Evolutionary conservation across 2,888 invertebrate species (phyloP), one percentile per base, ranked within the genome.

Genomic region (Orthonevra nobilis): DNA sequence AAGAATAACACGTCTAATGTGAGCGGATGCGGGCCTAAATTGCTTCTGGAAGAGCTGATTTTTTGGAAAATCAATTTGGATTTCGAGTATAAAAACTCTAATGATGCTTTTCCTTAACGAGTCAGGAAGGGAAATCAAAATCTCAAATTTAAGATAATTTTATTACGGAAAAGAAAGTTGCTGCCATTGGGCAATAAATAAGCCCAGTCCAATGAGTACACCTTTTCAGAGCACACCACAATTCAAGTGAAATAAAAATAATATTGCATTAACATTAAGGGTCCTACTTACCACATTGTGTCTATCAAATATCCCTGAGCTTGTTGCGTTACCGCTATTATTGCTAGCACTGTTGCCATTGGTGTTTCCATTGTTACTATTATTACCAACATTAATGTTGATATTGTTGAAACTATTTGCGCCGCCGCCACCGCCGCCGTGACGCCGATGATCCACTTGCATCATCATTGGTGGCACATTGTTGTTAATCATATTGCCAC

Each of bases 231-330:
- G 79, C 81, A 81, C 38, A 83, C 82, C 50, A 50, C 32, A 15
- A 50, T 36, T 46, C 32, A 30, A 20, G n/a, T 5, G 3, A 44
- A 19, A 9, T 5, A 26, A 34, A n/a, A 34, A 4, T 7, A 5
- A 48, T 46, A 1, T 28, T n/a, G n/a, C 1, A 10, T 23, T 1
- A 32, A 20, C 2, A n/a, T n/a, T n/a, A n/a, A n/a, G n/a, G n/a
- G n/a, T n/a, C 19, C 28, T 30, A 74, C 79, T 81, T 69, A 83
- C 83, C 83, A 83, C 82, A 82, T 81, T 83, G 52, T 84, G 85
- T 75, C 86, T 83, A 81, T 86, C 86, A 79, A 84, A 85, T 82
- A 85, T 82, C 81, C 85, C 84, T 83, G 86, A 84, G 82, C 84
- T 85, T 66, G 84, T 82, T 79, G 83, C 83, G 73, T 83, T 84